phyloP scores from a whole-genome alignment of 2,888 invertebrate species.

The Drosophila stalkeri region DNA sequence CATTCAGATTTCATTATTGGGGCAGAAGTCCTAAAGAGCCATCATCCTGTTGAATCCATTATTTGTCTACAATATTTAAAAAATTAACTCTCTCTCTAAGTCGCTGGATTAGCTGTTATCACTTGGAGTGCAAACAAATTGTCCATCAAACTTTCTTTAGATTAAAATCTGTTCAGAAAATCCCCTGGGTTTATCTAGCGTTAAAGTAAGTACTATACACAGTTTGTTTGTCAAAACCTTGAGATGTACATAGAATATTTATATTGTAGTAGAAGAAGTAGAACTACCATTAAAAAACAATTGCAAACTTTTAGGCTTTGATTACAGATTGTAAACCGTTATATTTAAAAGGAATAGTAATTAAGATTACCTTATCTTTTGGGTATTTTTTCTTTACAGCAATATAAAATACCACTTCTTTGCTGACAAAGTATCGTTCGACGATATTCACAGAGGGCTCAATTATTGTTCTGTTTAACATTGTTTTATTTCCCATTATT shows the following conservation, averaged over 20 bases:
- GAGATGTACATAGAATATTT: background rate
- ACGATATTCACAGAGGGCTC: no score
- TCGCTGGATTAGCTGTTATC: background rate
- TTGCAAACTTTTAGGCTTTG: background rate
- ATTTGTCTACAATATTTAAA: background rate
- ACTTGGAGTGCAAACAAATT: background rate
- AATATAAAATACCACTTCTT: no score
- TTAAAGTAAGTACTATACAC: background rate
- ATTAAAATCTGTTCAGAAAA: background rate
- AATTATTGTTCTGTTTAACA: no score
- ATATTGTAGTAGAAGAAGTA: background rate
- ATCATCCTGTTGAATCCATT: background rate
- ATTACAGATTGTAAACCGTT: background rate
- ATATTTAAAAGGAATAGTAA: background rate
- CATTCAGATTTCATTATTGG: background rate
- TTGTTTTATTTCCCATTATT: no score
- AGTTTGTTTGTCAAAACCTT: background rate
- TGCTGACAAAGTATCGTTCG: no score
- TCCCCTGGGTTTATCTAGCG: background rate
- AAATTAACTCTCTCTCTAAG: background rate
- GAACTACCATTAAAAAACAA: background rate
- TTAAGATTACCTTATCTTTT: background rate
- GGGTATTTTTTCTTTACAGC: background rate
- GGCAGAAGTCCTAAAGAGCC: background rate
- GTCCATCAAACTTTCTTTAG: background rate